phyloP scores from a whole-genome alignment of 2,113 vertebrate genomes.

The Polypterus bichir region DNA sequence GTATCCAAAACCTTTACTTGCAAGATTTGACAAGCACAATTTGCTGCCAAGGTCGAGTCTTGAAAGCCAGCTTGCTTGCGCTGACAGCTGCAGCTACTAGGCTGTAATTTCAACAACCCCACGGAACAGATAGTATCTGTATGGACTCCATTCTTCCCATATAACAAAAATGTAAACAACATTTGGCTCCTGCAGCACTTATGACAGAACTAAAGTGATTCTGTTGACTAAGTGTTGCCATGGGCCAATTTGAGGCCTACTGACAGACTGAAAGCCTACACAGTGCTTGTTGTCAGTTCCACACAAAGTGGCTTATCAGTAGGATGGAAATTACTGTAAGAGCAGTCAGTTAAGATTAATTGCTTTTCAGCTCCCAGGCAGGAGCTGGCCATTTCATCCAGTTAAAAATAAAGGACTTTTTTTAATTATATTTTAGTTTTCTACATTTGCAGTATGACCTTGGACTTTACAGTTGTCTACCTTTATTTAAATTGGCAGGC shows the following conservation, averaged over 20 bases:
- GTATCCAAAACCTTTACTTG: slow-evolving; percentile 14
- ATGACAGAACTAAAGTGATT: slow-evolving; percentile 11
- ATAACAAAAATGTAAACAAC: background rate
- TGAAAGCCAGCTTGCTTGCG: background rate
- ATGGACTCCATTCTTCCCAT: slow-evolving; percentile 16
- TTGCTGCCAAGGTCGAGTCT: background rate
- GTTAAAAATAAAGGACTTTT: slow-evolving; percentile 25
- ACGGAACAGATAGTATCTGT: background rate
- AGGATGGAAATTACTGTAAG: slow-evolving; percentile 28
- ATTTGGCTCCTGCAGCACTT: slow-evolving; percentile 2
- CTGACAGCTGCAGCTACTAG: slow-evolving; percentile 23
- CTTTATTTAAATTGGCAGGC: slow-evolving; percentile 10
- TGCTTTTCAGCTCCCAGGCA: slow-evolving; percentile 28
- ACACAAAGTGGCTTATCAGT: slow-evolving; percentile 27
- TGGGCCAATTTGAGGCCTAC: background rate
- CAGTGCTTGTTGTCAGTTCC: slow-evolving; percentile 18
- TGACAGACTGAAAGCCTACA: slow-evolving; percentile 23
- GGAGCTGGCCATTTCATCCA: slow-evolving; percentile 29
- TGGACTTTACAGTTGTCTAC: slow-evolving; percentile 14
- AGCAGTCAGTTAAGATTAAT: slow-evolving; percentile 33
- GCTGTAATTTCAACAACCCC: slow-evolving; percentile 7
- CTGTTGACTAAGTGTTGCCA: slow-evolving; percentile 12
- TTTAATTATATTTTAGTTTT: slow-evolving; percentile 13
- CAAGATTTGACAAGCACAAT: slow-evolving; percentile 3
- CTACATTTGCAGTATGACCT: slow-evolving; percentile 18